phyloP scores from a whole-genome alignment of 2,113 vertebrate genomes.

The Callionymus lyra region DNA sequence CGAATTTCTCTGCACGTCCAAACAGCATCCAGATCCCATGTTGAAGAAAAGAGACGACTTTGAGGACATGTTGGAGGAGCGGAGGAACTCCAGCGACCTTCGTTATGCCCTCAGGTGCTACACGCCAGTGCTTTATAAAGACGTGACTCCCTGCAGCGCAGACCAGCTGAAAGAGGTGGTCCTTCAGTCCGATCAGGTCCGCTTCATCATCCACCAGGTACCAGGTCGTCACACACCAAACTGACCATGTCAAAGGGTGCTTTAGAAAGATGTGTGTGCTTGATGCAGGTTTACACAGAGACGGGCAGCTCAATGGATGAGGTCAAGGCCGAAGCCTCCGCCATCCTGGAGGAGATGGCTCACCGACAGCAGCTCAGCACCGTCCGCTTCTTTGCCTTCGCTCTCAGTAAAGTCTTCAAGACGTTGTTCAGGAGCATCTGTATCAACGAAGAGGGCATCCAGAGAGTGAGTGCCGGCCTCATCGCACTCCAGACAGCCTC shows the following conservation, averaged over 20 bases:
- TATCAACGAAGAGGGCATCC: slow-evolving; percentile 94
- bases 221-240: neutral
- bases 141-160: slow-evolving; percentile 73
- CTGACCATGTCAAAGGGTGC: too few relatives aligned
- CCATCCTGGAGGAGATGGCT: slow-evolving; percentile 93
- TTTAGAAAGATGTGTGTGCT: neutral
- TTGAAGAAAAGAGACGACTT: slow-evolving; percentile 88
- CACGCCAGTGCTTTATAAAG: slow-evolving; percentile 79
- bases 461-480: slow-evolving; percentile 76
- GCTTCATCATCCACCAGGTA: slow-evolving; percentile 82
- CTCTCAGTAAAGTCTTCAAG: slow-evolving; percentile 87
- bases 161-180: slow-evolving; percentile 73
- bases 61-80: slow-evolving; percentile 90
- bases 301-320: slow-evolving; percentile 63
- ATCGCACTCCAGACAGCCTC: neutral
- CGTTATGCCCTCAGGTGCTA: slow-evolving; percentile 86
- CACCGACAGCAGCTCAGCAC: slow-evolving; percentile 80
- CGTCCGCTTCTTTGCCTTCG: slow-evolving; percentile 85
- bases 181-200: slow-evolving; percentile 80
- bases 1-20: neutral
- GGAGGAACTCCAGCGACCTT: slow-evolving; percentile 83
- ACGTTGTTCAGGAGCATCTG: slow-evolving; percentile 81
- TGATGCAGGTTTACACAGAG: slow-evolving; percentile 74
- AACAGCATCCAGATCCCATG: slow-evolving; percentile 67
- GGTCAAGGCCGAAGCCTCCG: slow-evolving; percentile 74